Evolutionary conservation across 2,797 vertebrate species (phyloP).

Genomic region (Lates japonicus): DNA sequence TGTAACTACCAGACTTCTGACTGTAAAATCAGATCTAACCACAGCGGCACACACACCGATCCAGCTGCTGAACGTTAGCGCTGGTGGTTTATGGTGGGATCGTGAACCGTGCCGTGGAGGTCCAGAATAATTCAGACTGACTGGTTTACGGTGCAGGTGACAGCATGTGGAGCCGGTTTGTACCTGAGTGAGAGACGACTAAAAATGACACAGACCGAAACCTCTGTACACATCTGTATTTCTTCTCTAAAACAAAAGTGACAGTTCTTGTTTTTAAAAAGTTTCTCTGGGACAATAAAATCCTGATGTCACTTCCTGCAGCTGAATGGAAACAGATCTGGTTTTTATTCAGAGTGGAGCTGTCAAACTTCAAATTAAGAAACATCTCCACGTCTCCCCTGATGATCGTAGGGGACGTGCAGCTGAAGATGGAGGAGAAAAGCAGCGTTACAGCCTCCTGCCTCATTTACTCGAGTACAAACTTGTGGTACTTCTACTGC

Average conservation of each 20-base stretch:
- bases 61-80: neutral
- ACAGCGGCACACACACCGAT: neutral
- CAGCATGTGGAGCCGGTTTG: neutral
- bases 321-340: constrained; percentile 35
- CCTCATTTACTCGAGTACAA: no score
- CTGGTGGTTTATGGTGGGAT: neutral
- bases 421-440: neutral
- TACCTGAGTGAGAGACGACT: neutral
- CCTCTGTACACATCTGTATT: neutral
- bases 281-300: neutral
- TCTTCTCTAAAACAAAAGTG: constrained; percentile 2
- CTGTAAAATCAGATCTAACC: neutral
- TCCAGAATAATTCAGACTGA: neutral
- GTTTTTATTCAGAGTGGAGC: neutral
- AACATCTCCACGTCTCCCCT: neutral
- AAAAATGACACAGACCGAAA: neutral
- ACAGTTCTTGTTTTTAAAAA: neutral
- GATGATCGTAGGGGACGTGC: neutral
- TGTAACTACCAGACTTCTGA: neutral
- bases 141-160: neutral
- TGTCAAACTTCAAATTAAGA: constrained; percentile 6
- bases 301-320: constrained; percentile 43
- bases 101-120: neutral
- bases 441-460: no score
- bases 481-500: no score